Base-by-base conservation (phyloP, 1,140 invertebrate species). In the Pteromalus puparum region DNA sequence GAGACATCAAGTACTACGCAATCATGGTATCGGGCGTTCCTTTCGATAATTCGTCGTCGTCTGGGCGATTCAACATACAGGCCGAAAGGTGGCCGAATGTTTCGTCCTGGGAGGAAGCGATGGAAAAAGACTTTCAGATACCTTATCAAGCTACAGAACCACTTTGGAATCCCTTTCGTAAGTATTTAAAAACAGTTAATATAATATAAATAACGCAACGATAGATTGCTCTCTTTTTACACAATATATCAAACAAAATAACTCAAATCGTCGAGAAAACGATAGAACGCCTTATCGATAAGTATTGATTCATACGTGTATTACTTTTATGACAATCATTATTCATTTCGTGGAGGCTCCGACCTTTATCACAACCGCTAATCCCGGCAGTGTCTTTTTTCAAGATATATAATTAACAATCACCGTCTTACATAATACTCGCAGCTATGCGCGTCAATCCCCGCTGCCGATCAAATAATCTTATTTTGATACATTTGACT, bases 91-190 rank as follows among this genome's bases (percentile, higher is more conserved):
- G 88, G 89, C 90, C 91, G 1, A 85, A 90, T 26, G 81, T 82
- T 18, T 86, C 88, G 38, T 87, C 91, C 1, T 92, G 91, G 91
- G 65, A 85, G 38, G 90, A 92, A 82, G 88, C 91, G 0, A 91
- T 85, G 87, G 73, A 83, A 9, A 73, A 75, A 9, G 87, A 91
- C 81, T 92, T 91, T 61, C 38, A 72, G 1, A 83, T 91, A 78
- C 85, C 89, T n/a, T 92, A 92, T 89, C 90, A 91, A 88, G 91
- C 91, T 10, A 89, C 89, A 0, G 82, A 84, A 82, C 28, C 85
- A 12, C n/a, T 48, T 6, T 90, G 90, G 90, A 65, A 87, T 86
- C 87, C 89, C 83, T 88, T 86, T 86, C 87, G 90, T 90, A 85
- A 88, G 88, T 87, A 42, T 9, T 13, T 53, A 70, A 72, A 81